phyloP scores from a whole-genome alignment of 2,113 vertebrate genomes.

The Otus sunia region DNA sequence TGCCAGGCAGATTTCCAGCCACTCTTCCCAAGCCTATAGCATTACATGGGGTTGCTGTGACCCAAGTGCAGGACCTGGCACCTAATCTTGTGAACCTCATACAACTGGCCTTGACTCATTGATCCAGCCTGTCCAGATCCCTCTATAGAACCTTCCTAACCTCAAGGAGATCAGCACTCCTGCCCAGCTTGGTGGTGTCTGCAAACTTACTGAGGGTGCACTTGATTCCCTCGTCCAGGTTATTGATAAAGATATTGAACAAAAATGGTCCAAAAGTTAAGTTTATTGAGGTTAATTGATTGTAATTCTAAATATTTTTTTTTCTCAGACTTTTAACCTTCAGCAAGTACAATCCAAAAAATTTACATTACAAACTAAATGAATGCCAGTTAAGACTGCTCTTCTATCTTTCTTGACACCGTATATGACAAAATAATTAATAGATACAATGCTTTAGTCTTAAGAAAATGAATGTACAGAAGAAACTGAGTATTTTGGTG shows the following conservation, averaged over 20 bases:
- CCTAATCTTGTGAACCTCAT: background rate
- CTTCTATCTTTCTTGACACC: background rate
- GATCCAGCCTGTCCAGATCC: background rate
- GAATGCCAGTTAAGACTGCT: background rate
- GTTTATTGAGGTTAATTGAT: background rate
- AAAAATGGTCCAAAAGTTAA: background rate
- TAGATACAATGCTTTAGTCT: background rate
- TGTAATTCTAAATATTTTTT: background rate
- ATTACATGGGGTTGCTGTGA: accelerated
- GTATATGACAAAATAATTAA: background rate
- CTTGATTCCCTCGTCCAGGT: accelerated
- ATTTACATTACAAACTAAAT: background rate
- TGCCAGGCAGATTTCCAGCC: background rate
- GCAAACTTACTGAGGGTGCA: background rate
- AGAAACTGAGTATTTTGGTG: background rate
- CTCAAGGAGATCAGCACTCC: background rate
- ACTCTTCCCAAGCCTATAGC: background rate
- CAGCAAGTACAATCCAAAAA: background rate
- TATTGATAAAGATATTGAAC: background rate
- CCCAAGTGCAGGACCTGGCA: accelerated
- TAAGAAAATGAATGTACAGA: background rate
- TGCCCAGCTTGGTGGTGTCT: accelerated
- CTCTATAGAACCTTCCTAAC: background rate
- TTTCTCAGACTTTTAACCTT: background rate
- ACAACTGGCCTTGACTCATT: accelerated